Evolutionary conservation across 2,888 invertebrate genomes (phyloP).

Genomic region (Elmis aenea): DNA sequence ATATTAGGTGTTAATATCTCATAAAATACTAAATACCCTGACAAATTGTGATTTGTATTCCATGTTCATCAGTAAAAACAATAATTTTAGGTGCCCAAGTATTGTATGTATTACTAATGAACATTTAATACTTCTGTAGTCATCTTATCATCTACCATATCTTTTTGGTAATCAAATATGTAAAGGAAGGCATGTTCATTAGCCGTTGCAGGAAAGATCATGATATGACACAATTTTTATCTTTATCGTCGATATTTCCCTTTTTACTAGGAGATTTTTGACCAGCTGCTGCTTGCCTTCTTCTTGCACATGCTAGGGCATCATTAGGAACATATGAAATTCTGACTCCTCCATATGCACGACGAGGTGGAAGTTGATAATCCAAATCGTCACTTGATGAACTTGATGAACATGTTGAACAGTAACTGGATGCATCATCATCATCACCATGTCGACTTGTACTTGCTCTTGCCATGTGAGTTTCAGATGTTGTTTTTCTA

Average conservation of each 20-base stretch:
- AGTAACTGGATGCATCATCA: slow-evolving; percentile 73
- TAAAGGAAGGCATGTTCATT: slow-evolving; percentile 25
- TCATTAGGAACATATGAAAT: slow-evolving; percentile 93
- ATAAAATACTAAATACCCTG: too few species aligned
- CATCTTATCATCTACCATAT: too few species aligned
- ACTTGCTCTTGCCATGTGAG: slow-evolving; percentile 34
- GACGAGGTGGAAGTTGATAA: slow-evolving; percentile 76
- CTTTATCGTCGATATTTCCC: slow-evolving; percentile 52
- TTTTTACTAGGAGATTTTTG: slow-evolving; percentile 44
- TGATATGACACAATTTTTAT: slow-evolving; percentile 82
- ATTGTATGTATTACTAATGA: too few species aligned
- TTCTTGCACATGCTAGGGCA: slow-evolving; percentile 75
- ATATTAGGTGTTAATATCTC: too few species aligned
- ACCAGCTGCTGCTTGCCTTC: slow-evolving; percentile 48
- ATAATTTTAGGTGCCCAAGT: too few species aligned
- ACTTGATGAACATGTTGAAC: slow-evolving; percentile 83
- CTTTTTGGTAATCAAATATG: slow-evolving; percentile 25
- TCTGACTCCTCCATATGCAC: slow-evolving; percentile 81
- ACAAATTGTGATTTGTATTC: too few species aligned
- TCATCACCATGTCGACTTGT: slow-evolving; percentile 42
- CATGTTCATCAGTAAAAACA: too few species aligned
- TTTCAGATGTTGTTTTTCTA: slow-evolving; percentile 40
- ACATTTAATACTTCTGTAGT: too few species aligned
- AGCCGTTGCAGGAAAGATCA: slow-evolving; percentile 51
- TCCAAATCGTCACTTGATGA: slow-evolving; percentile 85